These are phyloP conservation scores for Escarpia spicata DNA, from an alignment of 2,888 invertebrate genomes.

Conservation along the genomic window DNA sequence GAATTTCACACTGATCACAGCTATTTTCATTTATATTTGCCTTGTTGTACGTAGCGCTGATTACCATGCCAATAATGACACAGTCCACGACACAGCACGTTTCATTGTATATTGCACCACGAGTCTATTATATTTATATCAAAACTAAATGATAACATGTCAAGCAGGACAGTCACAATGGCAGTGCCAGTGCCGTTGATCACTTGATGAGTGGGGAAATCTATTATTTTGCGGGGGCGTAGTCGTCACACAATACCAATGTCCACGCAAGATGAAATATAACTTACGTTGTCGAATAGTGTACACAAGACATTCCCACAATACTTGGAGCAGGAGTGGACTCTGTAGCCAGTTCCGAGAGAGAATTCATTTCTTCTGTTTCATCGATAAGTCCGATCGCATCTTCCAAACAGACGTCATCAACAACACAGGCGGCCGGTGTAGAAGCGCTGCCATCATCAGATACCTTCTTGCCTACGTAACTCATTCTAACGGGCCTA, in stretches of 20 bases:
- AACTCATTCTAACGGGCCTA: not conserved
- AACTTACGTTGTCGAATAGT: not conserved
- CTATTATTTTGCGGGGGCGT: not conserved
- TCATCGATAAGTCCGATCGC: constrained; percentile 5
- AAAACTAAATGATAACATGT: not conserved
- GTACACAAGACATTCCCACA: not conserved
- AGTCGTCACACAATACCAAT: not conserved
- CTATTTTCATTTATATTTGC: too few relatives aligned
- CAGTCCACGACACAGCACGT: too few relatives aligned
- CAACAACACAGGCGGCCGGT: not conserved
- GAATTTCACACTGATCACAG: too few relatives aligned
- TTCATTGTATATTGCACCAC: too few relatives aligned
- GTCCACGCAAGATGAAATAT: not conserved
- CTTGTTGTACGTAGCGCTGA: too few relatives aligned
- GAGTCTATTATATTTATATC: too few relatives aligned
- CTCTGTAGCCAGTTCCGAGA: not conserved
- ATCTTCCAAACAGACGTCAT: constrained; percentile 12
- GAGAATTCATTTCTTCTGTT: not conserved
- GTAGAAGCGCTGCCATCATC: not conserved
- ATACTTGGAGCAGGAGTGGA: not conserved
- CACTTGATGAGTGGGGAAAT: not conserved
- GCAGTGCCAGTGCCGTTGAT: not conserved
- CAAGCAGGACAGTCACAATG: not conserved
- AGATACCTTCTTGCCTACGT: not conserved
- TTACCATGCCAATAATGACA: too few relatives aligned